Base-by-base conservation (phyloP, 1,140 invertebrate genomes). In the Drosophila persimilis region DNA sequence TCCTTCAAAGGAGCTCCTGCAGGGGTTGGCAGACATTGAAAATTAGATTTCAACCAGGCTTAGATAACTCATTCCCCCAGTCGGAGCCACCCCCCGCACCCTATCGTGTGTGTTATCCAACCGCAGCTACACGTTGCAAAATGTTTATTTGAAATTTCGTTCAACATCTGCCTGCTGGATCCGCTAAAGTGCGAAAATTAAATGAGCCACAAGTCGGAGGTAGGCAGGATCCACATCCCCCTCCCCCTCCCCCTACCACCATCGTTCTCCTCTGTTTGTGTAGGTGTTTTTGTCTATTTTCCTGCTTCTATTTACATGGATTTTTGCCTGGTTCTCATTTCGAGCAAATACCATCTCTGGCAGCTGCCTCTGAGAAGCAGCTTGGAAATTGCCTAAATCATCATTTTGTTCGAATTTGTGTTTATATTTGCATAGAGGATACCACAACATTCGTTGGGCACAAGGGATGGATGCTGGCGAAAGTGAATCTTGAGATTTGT, bases 111-210 rank as follows among this genome's bases (percentile, higher is more conserved):
- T 69, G 66, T 70, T 69, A 70, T 57, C 52, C 66, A 41, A 70
- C 66, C 66, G 52, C 66, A 70, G 55, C 52, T 73, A 73, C 59
- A 73, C 52, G 47, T 39, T 60, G 69, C 69, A 73, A 44, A 55
- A 51, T 70, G 70, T 73, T 73, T 70, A 70, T 57, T 69, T 15
- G 17, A 45, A 69, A 57, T 57, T 69, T 22, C 29, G 35, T 54
- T 58, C 60, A 47, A 29, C 67, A 60, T 22, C 61, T 78, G 53
- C 53, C 46, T 31, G 7, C 54, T 54, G 45, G 45, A 60, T 59
- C 53, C 77, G 78, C 58, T 73, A 85, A 70, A 76, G 80, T 85
- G 80, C 80, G 80, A 85, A 85, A 80, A 85, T 85, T 86, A 86
- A 85, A 85, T 85, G 80, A 85, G 75, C 81, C 80, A 80, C 80